These are phyloP conservation scores for Hoplodrina ambigua DNA, from an alignment of 2,888 invertebrate genomes.

Conservation along the genomic window DNA sequence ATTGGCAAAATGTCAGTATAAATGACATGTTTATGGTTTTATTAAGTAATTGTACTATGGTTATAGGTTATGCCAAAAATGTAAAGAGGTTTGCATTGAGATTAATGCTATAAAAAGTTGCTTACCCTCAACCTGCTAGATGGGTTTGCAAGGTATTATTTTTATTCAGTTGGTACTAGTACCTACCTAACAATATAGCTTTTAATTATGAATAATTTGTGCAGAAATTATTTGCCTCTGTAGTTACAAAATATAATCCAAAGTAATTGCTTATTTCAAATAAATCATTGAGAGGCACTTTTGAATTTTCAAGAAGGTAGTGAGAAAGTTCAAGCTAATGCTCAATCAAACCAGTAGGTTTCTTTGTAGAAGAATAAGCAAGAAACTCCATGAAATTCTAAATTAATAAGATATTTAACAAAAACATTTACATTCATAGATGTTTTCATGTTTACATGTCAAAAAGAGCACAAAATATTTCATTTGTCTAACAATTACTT, in stretches of 20 bases:
- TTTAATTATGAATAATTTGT: background rate
- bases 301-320: too few relatives aligned
- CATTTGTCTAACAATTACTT: background rate
- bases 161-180: too few relatives aligned
- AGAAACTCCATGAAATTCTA: too few relatives aligned
- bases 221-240: background rate
- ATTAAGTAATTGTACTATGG: too few relatives aligned
- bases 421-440: background rate
- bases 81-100: background rate
- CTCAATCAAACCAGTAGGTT: too few relatives aligned
- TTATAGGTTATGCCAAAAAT: conserved; percentile 27
- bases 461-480: background rate
- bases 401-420: background rate
- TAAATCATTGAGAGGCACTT: too few relatives aligned
- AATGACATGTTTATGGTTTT: background rate
- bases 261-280: too few relatives aligned
- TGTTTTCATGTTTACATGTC: background rate
- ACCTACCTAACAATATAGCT: too few relatives aligned
- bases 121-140: background rate
- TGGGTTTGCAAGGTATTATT: too few relatives aligned
- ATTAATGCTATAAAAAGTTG: background rate
- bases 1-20: background rate
- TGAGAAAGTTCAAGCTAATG: too few relatives aligned
- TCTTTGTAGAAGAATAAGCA: too few relatives aligned
- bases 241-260: background rate